phyloP scores from a whole-genome alignment of 1,140 invertebrate genomes.

The Rhizoglyphus robini region DNA sequence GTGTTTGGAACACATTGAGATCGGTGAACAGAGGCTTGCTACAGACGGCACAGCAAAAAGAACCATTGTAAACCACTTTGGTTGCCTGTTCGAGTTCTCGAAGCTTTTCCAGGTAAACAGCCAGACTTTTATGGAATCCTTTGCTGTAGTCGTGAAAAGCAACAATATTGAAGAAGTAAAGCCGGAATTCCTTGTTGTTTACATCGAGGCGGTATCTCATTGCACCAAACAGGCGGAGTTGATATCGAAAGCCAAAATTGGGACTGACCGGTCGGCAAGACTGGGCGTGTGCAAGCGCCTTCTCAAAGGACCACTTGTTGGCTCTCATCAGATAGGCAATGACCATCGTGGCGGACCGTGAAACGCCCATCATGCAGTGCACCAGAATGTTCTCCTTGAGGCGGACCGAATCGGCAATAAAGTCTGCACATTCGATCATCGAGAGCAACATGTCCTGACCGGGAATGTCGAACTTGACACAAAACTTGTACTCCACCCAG shows the following conservation, averaged over 20 bases:
- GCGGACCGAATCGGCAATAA: conserved; percentile 22
- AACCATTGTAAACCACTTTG: background rate
- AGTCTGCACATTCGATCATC: background rate
- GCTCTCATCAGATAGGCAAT: conserved; percentile 33
- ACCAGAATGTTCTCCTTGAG: conserved; percentile 60
- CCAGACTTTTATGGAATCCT: background rate
- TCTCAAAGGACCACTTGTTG: conserved; percentile 23
- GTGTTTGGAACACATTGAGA: background rate
- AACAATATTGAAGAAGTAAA: background rate
- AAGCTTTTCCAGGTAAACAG: background rate
- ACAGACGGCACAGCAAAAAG: background rate
- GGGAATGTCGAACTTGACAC: background rate
- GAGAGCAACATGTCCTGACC: background rate
- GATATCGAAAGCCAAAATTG: conserved; percentile 37
- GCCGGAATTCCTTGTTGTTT: background rate
- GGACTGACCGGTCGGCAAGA: conserved; percentile 41
- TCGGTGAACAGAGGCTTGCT: background rate
- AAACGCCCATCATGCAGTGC: conserved; percentile 65
- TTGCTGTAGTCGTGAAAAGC: background rate
- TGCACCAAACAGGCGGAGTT: conserved; percentile 32
- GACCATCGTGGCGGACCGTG: conserved; percentile 61
- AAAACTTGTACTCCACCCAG: background rate
- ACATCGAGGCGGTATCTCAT: background rate
- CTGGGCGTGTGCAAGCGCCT: conserved; percentile 32
- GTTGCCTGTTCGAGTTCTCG: background rate